Conservation (phyloP, 1,140 invertebrate species). For the Papilio glaucus region DNA sequence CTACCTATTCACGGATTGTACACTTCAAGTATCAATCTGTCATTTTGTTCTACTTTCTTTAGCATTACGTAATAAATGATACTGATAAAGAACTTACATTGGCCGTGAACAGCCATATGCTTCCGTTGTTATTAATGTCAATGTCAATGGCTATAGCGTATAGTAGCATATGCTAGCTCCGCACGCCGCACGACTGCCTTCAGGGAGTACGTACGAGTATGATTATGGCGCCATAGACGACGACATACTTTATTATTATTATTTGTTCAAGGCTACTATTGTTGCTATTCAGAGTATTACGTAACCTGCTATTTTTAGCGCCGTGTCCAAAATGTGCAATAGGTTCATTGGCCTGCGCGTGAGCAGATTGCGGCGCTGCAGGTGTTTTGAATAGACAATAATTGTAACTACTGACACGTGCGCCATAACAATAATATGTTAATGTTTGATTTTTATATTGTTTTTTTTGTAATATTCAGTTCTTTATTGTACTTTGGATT, state of each 20-base stretch:
- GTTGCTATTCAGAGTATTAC: conserved; percentile 62
- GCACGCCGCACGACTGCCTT: conserved; percentile 43
- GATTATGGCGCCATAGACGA: conserved; percentile 42
- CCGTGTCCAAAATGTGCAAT: conserved; percentile 56
- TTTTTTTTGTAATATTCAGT: too few relatives aligned
- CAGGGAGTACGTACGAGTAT: conserved; percentile 43
- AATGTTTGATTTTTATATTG: background rate
- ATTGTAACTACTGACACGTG: background rate
- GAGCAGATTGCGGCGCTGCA: conserved; percentile 49
- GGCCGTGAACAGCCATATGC: conserved; percentile 45
- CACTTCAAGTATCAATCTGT: background rate
- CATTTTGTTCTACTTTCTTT: background rate
- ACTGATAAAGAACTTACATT: conserved; percentile 35
- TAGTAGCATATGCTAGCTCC: conserved; percentile 18
- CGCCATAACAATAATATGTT: background rate
- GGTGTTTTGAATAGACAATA: conserved; percentile 37
- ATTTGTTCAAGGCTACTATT: conserved; percentile 67
- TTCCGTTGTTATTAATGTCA: conserved; percentile 59
- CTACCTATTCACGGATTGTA: too few relatives aligned
- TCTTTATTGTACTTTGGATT: too few relatives aligned
- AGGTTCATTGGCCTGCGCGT: conserved; percentile 60
- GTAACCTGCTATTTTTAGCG: conserved; percentile 65
- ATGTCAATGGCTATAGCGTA: conserved; percentile 47
- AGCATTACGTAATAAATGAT: conserved; percentile 2
- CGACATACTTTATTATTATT: conserved; percentile 45